Evolutionary conservation across 2,888 invertebrate genomes (phyloP).

Genomic region (Chironomus riparius): DNA sequence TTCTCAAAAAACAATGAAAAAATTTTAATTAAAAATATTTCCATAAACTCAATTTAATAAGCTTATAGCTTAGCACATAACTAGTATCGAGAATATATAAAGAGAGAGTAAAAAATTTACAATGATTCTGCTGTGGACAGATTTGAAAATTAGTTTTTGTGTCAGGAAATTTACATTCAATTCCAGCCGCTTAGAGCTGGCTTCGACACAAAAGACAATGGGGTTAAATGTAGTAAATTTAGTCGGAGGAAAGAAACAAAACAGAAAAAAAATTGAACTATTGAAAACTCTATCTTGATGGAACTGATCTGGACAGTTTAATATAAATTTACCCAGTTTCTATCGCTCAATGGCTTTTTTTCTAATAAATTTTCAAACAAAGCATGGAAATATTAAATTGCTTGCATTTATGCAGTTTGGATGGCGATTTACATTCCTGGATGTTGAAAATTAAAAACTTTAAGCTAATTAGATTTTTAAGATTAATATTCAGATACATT

Average conservation of each 20-base stretch:
- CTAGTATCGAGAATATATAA: neutral
- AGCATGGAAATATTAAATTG: neutral
- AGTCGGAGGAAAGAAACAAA: neutral
- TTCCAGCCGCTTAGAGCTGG: neutral
- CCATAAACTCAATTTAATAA: too few species aligned
- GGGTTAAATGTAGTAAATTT: neutral
- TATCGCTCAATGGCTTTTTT: neutral
- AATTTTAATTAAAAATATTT: too few species aligned
- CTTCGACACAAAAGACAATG: neutral
- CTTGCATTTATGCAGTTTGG: too few species aligned
- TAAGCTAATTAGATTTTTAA: too few species aligned
- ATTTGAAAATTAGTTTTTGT: constrained; percentile 22
- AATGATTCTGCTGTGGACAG: constrained; percentile 15
- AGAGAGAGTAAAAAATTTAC: neutral
- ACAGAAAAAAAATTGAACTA: constrained; percentile 8
- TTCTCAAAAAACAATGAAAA: too few species aligned
- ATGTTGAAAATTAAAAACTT: too few species aligned
- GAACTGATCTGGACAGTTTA: neutral
- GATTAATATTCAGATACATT: too few species aligned
- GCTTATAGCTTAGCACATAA: neutral
- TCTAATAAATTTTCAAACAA: neutral
- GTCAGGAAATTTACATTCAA: constrained; percentile 2
- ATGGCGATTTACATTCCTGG: too few species aligned
- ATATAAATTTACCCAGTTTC: neutral
- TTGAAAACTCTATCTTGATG: constrained; percentile 20